Conservation (phyloP, 2,888 invertebrate species). For the Syrphus vitripennis region DNA sequence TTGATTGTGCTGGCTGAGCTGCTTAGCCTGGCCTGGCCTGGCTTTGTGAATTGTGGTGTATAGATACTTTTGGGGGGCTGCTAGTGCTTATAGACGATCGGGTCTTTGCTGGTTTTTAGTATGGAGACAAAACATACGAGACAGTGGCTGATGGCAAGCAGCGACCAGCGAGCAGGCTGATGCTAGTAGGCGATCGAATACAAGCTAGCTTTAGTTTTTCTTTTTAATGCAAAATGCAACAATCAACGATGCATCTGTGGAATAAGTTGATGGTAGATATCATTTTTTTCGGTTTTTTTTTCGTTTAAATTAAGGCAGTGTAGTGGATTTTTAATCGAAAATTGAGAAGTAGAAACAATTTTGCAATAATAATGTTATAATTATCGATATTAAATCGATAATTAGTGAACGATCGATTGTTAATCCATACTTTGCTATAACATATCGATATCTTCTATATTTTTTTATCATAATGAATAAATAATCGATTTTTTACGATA, state of each 20-base stretch:
- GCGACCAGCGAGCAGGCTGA: not conserved
- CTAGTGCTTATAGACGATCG: not conserved
- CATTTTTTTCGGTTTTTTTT: constrained; percentile 8
- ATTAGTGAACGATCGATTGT: no score
- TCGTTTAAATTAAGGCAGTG: not conserved
- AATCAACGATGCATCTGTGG: constrained; percentile 62
- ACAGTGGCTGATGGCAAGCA: constrained; percentile 46
- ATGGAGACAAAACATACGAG: constrained; percentile 45
- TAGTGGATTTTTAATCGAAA: not conserved
- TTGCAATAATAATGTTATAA: no score
- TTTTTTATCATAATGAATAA: no score
- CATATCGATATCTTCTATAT: no score
- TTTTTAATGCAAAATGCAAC: constrained; percentile 56
- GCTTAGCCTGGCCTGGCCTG: not conserved
- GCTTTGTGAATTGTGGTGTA: not conserved
- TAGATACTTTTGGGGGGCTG: not conserved
- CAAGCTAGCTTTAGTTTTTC: constrained; percentile 30
- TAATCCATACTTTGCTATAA: no score
- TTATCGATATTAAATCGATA: no score
- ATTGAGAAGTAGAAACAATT: not conserved
- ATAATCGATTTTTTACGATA: no score
- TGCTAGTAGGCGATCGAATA: constrained; percentile 42
- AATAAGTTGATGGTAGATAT: constrained; percentile 40
- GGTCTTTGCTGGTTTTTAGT: constrained; percentile 17
- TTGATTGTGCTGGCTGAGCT: constrained; percentile 28